Percentiles rank a stretch among this genome's conserved stretches.
phyloP scores from a whole-genome alignment of 1,140 invertebrate species.

The Lysiphlebus fabarum region DNA sequence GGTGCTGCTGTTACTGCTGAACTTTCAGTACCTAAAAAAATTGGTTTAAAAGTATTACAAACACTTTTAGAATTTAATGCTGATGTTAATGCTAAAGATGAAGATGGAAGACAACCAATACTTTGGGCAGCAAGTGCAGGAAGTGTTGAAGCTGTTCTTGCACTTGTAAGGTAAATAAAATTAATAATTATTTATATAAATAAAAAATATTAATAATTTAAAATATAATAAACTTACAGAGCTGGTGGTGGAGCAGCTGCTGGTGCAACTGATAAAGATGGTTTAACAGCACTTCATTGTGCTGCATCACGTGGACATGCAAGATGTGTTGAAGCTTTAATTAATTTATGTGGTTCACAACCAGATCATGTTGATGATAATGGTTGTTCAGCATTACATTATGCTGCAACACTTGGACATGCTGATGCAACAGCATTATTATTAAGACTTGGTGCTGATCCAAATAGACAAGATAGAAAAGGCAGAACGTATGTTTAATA shows the following conservation, averaged over 20 bases:
- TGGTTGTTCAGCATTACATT: slow-evolving; percentile 93
- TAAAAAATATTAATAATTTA: slow-evolving; percentile 1
- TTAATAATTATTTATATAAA: neutral
- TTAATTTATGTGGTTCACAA: slow-evolving; percentile 83
- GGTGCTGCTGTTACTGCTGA: slow-evolving; percentile 72
- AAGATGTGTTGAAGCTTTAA: slow-evolving; percentile 85
- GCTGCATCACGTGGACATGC: slow-evolving; percentile 92
- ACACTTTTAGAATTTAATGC: slow-evolving; percentile 79
- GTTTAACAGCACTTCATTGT: slow-evolving; percentile 88
- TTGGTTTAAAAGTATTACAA: slow-evolving; percentile 78
- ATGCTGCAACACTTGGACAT: slow-evolving; percentile 92
- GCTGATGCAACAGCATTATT: slow-evolving; percentile 89
- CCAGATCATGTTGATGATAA: slow-evolving; percentile 82
- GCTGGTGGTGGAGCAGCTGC: slow-evolving; percentile 49
- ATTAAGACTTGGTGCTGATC: slow-evolving; percentile 82
- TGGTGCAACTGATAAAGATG: slow-evolving; percentile 64
- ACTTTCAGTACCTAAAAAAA: slow-evolving; percentile 51
- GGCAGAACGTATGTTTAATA: slow-evolving; percentile 71
- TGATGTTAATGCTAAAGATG: slow-evolving; percentile 80
- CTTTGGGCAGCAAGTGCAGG: slow-evolving; percentile 97
- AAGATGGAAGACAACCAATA: slow-evolving; percentile 88
- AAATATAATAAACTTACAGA: slow-evolving; percentile 31
- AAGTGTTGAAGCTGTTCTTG: slow-evolving; percentile 83
- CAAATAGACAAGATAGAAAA: slow-evolving; percentile 88
- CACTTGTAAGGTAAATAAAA: slow-evolving; percentile 72